Percentiles rank a stretch among this genome's conserved stretches.
These are phyloP conservation scores for Penaeus monodon DNA, from an alignment of 2,888 invertebrate genomes.

Conservation along the genomic window DNA sequence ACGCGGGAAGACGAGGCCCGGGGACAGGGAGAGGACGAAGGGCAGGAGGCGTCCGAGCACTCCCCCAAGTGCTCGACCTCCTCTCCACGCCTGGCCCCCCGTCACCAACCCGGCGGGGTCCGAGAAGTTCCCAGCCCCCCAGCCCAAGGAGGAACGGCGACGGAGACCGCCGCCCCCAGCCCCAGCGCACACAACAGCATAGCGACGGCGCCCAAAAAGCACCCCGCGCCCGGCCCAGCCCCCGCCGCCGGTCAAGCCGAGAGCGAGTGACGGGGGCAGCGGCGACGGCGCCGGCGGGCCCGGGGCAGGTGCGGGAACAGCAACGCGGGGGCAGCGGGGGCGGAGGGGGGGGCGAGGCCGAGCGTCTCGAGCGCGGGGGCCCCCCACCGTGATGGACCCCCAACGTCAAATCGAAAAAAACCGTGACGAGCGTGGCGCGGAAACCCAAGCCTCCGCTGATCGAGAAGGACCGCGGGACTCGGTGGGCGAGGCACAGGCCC, in stretches of 20 bases:
- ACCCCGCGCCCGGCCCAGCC: conserved; percentile 16
- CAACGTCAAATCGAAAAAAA: conserved; percentile 64
- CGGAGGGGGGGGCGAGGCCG: conserved; percentile 19
- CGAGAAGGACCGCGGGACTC: conserved; percentile 56
- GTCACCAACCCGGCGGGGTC: conserved; percentile 43
- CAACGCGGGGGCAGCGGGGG: background rate
- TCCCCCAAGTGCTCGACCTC: conserved; percentile 58
- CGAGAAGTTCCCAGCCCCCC: conserved; percentile 26
- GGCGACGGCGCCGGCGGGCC: background rate
- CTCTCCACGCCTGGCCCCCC: conserved; percentile 55
- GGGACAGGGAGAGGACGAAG: conserved; percentile 39
- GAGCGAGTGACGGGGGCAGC: background rate
- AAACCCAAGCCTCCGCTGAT: conserved; percentile 61
- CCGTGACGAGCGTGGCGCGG: conserved; percentile 60
- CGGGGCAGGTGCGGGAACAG: background rate
- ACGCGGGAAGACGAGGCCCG: conserved; percentile 45
- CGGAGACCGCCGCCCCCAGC: conserved; percentile 69
- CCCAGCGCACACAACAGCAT: conserved; percentile 42
- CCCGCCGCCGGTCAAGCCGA: conserved; percentile 41
- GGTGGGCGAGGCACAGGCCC: conserved; percentile 57
- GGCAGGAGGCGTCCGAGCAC: conserved; percentile 35
- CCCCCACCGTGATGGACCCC: conserved; percentile 61
- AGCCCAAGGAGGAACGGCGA: conserved; percentile 57
- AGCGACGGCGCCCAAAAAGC: conserved; percentile 24
- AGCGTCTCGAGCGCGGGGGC: conserved; percentile 17